Percentiles rank a stretch among this genome's conserved stretches.
These are phyloP conservation scores for Squalus acanthias DNA, from an alignment of 2,797 vertebrate species.

Conservation along the genomic window DNA sequence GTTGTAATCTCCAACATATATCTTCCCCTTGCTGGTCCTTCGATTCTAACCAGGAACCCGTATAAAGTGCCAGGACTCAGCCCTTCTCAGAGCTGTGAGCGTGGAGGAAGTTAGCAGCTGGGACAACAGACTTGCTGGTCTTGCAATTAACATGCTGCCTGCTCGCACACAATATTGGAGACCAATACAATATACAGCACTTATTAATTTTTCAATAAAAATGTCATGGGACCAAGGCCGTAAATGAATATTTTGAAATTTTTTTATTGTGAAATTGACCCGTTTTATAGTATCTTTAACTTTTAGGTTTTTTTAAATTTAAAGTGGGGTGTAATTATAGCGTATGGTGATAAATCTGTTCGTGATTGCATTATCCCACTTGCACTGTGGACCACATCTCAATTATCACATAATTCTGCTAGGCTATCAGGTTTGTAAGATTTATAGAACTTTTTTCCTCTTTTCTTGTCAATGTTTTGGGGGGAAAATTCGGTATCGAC, in stretches of 20 bases:
- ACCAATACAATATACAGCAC: neutral
- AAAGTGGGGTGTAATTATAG: neutral
- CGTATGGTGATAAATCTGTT: neutral
- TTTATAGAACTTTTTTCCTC: neutral
- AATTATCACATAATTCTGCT: neutral
- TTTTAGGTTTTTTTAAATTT: neutral
- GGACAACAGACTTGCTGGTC: neutral
- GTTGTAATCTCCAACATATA: neutral
- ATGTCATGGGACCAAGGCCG: neutral
- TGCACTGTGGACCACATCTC: neutral
- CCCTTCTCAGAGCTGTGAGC: neutral
- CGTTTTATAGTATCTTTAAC: neutral
- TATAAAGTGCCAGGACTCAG: neutral
- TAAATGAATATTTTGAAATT: neutral
- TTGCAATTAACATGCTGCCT: neutral
- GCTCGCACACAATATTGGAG: neutral
- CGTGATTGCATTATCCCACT: neutral
- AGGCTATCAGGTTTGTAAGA: neutral
- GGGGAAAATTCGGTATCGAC: too few relatives aligned
- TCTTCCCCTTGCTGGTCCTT: neutral
- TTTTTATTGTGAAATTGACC: neutral
- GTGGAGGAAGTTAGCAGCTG: neutral
- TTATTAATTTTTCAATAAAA: neutral
- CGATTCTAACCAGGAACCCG: neutral
- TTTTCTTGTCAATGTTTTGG: neutral